Percentiles rank a stretch among this genome's conserved stretches.
phyloP scores from a whole-genome alignment of 2,113 vertebrate genomes.

The Tonatia bakeri region DNA sequence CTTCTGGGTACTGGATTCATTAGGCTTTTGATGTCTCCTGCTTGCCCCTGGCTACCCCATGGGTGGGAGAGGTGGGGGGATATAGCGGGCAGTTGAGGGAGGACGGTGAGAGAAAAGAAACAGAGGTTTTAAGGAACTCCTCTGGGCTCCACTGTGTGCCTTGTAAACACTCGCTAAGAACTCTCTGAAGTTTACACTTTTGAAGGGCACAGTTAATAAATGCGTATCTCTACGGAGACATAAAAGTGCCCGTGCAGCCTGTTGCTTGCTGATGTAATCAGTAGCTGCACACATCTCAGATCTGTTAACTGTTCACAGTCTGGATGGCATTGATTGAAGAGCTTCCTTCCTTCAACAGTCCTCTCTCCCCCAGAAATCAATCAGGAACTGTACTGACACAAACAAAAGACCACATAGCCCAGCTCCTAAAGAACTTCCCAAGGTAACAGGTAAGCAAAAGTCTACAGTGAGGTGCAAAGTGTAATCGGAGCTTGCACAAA shows the following conservation, averaged over 20 bases:
- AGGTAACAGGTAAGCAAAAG: background rate
- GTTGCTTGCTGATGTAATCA: conserved; percentile 18
- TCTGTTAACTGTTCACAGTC: conserved; percentile 26
- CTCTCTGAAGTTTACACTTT: conserved; percentile 54
- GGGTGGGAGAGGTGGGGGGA: background rate
- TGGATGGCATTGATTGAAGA: background rate
- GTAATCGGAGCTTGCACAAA: background rate
- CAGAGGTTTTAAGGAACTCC: conserved; percentile 18
- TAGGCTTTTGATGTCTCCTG: conserved; percentile 37
- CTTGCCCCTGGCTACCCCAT: background rate
- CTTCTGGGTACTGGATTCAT: background rate
- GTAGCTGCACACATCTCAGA: background rate
- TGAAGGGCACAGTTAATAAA: conserved; percentile 68
- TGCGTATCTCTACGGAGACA: conserved; percentile 40
- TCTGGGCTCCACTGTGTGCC: background rate
- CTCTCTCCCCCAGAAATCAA: background rate
- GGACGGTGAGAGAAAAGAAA: background rate
- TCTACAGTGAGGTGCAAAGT: background rate
- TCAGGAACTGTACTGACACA: background rate
- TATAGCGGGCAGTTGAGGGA: background rate
- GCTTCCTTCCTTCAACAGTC: background rate
- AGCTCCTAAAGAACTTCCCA: background rate
- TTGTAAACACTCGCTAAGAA: conserved; percentile 47
- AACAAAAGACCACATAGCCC: background rate
- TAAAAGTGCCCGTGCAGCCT: background rate